A percentile compares a stretch with the other conserved stretches of the same genome.
These are phyloP conservation scores for Oegoconia quadripuncta DNA, from an alignment of 2,888 invertebrate genomes.

Conservation along the genomic window DNA sequence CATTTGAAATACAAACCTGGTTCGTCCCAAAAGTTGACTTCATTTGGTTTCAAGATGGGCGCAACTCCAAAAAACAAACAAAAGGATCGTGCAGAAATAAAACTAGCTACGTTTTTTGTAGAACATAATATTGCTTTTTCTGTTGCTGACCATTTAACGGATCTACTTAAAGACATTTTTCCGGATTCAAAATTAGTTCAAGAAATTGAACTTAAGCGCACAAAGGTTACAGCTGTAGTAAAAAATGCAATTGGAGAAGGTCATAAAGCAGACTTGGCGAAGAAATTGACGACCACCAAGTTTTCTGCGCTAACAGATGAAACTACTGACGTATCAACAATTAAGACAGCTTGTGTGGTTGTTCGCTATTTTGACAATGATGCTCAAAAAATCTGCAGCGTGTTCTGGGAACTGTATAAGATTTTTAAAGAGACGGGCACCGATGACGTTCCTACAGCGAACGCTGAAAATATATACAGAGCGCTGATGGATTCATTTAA, in stretches of 20 bases:
- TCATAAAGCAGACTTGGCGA: no score
- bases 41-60: no score
- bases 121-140: slow-evolving; percentile 31
- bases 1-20: no score
- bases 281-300: slow-evolving; percentile 21
- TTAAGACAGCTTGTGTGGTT: slow-evolving; percentile 27
- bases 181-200: slow-evolving; percentile 27
- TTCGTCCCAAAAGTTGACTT: no score
- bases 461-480: slow-evolving; percentile 2
- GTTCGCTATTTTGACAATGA: slow-evolving; percentile 26
- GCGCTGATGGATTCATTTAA: not conserved
- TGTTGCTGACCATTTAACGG: slow-evolving; percentile 18
- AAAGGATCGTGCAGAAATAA: slow-evolving; percentile 28
- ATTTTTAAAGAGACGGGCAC: no score
- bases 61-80: no score
- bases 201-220: slow-evolving; percentile 19
- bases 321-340: slow-evolving; percentile 29
- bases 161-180: slow-evolving; percentile 26
- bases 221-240: not conserved
- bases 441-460: slow-evolving; percentile 6
- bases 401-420: slow-evolving; percentile 18
- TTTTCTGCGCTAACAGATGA: slow-evolving; percentile 31
- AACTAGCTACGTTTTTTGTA: slow-evolving; percentile 26
- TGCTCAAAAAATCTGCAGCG: slow-evolving; percentile 18
- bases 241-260: no score